Percentiles rank a stretch among this genome's conserved stretches.
These are phyloP conservation scores for Drosophila borborema DNA, from an alignment of 2,888 invertebrate species.

Conservation along the genomic window DNA sequence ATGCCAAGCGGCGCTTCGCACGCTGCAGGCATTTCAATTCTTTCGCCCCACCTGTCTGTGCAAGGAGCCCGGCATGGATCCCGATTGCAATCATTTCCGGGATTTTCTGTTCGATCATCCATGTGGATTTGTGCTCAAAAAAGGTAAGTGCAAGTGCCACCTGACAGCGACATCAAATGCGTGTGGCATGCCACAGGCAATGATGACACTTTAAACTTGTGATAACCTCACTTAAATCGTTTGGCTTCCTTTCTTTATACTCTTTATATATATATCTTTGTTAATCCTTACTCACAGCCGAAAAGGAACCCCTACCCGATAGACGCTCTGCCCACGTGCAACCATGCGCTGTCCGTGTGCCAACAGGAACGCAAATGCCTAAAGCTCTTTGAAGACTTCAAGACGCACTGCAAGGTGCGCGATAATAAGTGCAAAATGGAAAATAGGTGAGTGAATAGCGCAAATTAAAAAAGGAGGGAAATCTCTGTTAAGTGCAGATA, in stretches of 20 bases:
- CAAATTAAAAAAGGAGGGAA: not conserved
- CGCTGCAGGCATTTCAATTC: conserved; percentile 95
- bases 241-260: conserved; percentile 1
- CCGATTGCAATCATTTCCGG: conserved; percentile 96
- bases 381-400: conserved; percentile 93
- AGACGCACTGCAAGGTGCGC: conserved; percentile 93
- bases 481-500: conserved; percentile 7
- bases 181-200: conserved; percentile 5
- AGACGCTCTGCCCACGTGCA: conserved; percentile 95
- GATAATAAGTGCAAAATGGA: conserved; percentile 96
- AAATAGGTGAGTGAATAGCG: conserved; percentile 89
- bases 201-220: not conserved
- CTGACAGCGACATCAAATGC: not conserved
- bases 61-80: conserved; percentile 95
- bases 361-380: conserved; percentile 92
- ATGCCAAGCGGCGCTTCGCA: conserved; percentile 95
- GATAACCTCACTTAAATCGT: not conserved
- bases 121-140: conserved; percentile 94
- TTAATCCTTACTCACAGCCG: conserved; percentile 82
- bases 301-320: conserved; percentile 95
- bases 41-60: conserved; percentile 97
- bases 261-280: not conserved
- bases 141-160: conserved; percentile 87
- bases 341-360: conserved; percentile 94
- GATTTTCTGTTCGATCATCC: conserved; percentile 97